Evolutionary conservation across 2,113 vertebrate genomes (phyloP).

Genomic region (Cervus canadensis): DNA sequence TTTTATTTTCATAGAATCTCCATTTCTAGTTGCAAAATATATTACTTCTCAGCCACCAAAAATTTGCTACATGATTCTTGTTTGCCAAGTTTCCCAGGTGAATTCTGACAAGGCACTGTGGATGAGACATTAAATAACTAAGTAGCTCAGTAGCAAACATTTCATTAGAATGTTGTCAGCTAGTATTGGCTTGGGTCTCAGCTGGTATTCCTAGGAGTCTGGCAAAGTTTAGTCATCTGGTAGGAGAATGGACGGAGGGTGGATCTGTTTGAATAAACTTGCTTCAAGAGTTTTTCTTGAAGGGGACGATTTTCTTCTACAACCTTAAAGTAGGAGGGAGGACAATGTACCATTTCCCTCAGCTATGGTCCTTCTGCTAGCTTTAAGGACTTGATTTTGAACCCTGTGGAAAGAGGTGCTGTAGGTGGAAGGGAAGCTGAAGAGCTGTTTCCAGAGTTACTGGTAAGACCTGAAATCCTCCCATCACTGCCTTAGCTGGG

Average conservation of each 20-base stretch:
- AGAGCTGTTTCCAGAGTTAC: background rate
- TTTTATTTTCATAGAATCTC: constrained; percentile 10
- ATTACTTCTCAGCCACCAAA: background rate
- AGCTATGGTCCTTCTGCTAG: background rate
- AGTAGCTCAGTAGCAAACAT: background rate
- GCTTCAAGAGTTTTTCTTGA: background rate
- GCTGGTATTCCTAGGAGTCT: background rate
- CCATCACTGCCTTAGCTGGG: background rate
- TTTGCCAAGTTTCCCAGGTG: background rate
- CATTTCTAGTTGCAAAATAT: constrained; percentile 20
- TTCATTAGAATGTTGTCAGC: background rate
- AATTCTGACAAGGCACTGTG: background rate
- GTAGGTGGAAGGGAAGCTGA: background rate
- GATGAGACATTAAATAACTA: background rate
- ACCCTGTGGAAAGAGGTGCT: background rate
- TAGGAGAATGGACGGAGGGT: background rate
- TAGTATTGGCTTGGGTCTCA: background rate
- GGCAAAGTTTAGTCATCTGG: background rate
- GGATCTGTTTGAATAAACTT: background rate
- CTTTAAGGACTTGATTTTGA: background rate
- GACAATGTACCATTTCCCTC: background rate
- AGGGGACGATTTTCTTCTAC: background rate
- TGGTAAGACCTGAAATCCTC: background rate
- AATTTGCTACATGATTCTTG: background rate
- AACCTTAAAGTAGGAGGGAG: background rate